A percentile compares a stretch with the other conserved stretches of the same genome.
phyloP scores from a whole-genome alignment of 2,113 vertebrate genomes.

The Panthera tigris region DNA sequence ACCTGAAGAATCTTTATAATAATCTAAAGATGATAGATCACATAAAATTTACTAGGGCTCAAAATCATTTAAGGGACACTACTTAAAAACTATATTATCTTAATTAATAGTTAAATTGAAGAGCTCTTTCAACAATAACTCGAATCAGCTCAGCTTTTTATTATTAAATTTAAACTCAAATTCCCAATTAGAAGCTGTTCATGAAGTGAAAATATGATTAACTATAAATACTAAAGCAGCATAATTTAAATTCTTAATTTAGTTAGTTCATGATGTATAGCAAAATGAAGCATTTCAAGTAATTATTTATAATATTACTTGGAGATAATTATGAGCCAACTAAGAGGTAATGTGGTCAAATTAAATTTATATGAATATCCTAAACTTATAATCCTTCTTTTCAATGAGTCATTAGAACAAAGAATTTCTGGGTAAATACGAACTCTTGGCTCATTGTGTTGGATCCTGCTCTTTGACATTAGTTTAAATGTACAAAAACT shows the following conservation, averaged over 20 bases:
- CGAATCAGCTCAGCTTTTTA: slow-evolving; percentile 41
- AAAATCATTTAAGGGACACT: background rate
- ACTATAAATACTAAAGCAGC: slow-evolving; percentile 65
- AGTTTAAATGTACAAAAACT: background rate
- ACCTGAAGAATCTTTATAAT: background rate
- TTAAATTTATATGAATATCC: slow-evolving; percentile 63
- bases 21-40: background rate
- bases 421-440: slow-evolving; percentile 20
- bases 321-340: slow-evolving; percentile 57
- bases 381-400: slow-evolving; percentile 44
- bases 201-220: slow-evolving; percentile 67
- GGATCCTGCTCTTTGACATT: background rate
- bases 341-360: slow-evolving; percentile 43
- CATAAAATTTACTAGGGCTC: background rate
- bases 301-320: slow-evolving; percentile 71
- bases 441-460: background rate
- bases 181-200: slow-evolving; percentile 62
- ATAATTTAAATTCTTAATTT: slow-evolving; percentile 69
- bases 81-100: slow-evolving; percentile 29
- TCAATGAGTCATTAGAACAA: slow-evolving; percentile 33
- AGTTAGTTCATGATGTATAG: slow-evolving; percentile 68
- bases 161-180: slow-evolving; percentile 68
- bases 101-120: slow-evolving; percentile 55
- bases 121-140: slow-evolving; percentile 49
- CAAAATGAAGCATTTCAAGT: slow-evolving; percentile 57